Evolutionary conservation across 2,113 vertebrate species (phyloP), one percentile per base, ranked within the genome.

Genomic region (Albula goreensis): DNA sequence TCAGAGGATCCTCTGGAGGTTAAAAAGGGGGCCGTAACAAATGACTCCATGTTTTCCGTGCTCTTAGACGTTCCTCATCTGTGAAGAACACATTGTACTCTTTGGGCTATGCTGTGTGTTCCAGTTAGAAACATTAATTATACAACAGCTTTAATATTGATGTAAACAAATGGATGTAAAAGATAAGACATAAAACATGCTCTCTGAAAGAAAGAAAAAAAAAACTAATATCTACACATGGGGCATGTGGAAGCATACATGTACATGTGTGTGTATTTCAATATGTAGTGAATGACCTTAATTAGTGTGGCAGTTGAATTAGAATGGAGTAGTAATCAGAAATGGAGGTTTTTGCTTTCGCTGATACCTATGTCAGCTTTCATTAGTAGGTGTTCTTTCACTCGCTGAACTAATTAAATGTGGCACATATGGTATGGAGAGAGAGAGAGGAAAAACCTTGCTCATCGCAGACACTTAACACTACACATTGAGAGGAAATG

Each of bases 1-100:
- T 9, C 51, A 60, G 31, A 80, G n/a, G 49, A 57, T 22, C 51
- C 84, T 79, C 84, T 79, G 84, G 84, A 56, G 84, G 52, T 78
- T 17, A 22, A 52, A 78, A 57, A 57, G 57, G 11, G 48, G 1
- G 51, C 51, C 56, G 10, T 84, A 25, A 74, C 22, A 15, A 49
- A 70, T 50, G 50, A 19, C 48, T 51, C 19, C 25, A 15, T 50
- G 50, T 25, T 81, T 81, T 81, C 41, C 25, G 80, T 53, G 19
- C 80, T 17, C 12, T 81, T 17, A 81, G 70, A 74, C 70, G 2
- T 31, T 74, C 70, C 7, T 1, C 1, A 22, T 19, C 70, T 22
- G 70, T 7, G 10, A 9, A n/a, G 7, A 74, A 31, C 70, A 31
- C n/a, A 31, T n/a, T 25, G 53, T 56, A 9, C 53, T 56, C 53